phyloP scores from a whole-genome alignment of 1,140 invertebrate genomes.

The Adelges cooleyi region DNA sequence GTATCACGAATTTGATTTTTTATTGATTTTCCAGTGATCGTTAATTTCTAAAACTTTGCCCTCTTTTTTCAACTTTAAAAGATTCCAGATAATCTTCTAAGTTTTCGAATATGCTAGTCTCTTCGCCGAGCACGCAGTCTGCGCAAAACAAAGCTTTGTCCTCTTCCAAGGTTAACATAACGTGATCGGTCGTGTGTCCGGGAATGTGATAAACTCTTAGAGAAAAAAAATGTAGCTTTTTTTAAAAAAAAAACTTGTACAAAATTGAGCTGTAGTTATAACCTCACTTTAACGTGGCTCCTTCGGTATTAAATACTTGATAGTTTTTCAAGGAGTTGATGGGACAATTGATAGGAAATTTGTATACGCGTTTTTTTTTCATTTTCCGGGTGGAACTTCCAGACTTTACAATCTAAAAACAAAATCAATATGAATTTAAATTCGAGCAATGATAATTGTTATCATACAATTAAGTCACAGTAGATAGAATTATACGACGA shows the following conservation, averaged over 20 bases:
- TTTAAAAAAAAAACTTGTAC: too few species aligned
- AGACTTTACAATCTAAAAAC: constrained; percentile 49
- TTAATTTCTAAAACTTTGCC: too few species aligned
- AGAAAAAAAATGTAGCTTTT: too few species aligned
- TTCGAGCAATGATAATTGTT: too few species aligned
- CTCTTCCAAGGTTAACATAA: constrained; percentile 64
- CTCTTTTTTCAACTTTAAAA: too few species aligned
- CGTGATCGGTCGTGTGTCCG: constrained; percentile 92
- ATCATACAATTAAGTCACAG: too few species aligned
- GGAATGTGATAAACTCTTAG: constrained; percentile 72
- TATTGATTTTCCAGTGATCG: too few species aligned
- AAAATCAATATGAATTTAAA: too few species aligned
- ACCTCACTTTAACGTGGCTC: constrained; percentile 62
- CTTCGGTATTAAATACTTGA: constrained; percentile 71
- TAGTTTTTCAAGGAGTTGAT: constrained; percentile 55
- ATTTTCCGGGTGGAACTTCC: constrained; percentile 33
- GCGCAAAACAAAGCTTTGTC: constrained; percentile 86
- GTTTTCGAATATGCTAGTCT: constrained; percentile 85
- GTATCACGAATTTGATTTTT: too few species aligned
- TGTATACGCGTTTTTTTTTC: constrained; percentile 23
- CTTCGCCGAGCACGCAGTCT: constrained; percentile 90
- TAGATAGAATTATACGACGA: too few species aligned
- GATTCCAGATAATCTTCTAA: constrained; percentile 81
- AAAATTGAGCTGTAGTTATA: too few species aligned
- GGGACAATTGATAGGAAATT: too few species aligned